Conservation (phyloP, 2,797 vertebrate species). For the Epinephelus malabaricus region DNA sequence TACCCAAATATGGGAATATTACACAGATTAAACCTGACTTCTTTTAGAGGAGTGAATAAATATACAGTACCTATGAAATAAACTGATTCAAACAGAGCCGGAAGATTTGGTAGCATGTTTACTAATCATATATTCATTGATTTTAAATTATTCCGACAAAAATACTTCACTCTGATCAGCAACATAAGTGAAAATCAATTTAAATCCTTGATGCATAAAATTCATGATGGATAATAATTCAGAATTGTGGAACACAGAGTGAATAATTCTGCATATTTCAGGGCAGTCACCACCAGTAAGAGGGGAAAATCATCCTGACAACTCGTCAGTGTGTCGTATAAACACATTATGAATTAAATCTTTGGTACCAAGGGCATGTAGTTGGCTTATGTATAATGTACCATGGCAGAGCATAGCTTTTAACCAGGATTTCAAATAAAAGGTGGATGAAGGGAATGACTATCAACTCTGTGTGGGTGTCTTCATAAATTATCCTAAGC, state of each 20-base stretch:
- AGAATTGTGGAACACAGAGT: constrained; percentile 63
- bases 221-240: constrained; percentile 71
- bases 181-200: constrained; percentile 73
- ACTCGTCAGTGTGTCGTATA: constrained; percentile 75
- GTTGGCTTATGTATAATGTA: constrained; percentile 83
- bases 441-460: constrained; percentile 83
- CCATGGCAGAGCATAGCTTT: constrained; percentile 81
- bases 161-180: constrained; percentile 67
- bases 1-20: constrained; percentile 26
- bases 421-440: constrained; percentile 84
- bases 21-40: constrained; percentile 33
- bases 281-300: constrained; percentile 54
- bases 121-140: constrained; percentile 77
- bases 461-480: constrained; percentile 86
- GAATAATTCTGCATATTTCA: constrained; percentile 79
- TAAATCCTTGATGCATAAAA: constrained; percentile 70
- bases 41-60: constrained; percentile 36
- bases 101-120: constrained; percentile 58
- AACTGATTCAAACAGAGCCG: constrained; percentile 46
- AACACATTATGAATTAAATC: constrained; percentile 82
- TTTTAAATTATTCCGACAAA: constrained; percentile 70
- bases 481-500: constrained; percentile 84
- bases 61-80: constrained; percentile 38
- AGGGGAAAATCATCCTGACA: constrained; percentile 77
- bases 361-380: constrained; percentile 78